These are phyloP conservation scores for Bufotes viridis DNA, from an alignment of 2,797 vertebrate genomes.

Conservation along the genomic window DNA sequence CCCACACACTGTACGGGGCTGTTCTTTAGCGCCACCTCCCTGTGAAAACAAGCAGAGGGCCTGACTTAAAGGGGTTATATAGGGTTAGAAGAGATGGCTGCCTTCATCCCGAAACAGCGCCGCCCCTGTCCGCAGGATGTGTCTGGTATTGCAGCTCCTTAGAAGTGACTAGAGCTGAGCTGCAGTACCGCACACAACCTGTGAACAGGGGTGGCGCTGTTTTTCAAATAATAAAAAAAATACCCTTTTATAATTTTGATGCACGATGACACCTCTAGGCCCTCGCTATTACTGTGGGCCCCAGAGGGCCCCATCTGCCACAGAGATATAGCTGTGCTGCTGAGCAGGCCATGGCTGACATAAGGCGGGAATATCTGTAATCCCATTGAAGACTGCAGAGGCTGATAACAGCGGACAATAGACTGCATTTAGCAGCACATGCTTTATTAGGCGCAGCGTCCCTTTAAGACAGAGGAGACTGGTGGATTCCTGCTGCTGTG, in stretches of 20 bases:
- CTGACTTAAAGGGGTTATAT: not conserved
- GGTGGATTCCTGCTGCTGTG: too few relatives aligned
- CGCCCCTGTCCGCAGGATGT: not conserved
- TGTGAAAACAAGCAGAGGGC: slow-evolving; percentile 65
- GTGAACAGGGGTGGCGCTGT: not conserved
- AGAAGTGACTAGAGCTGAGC: not conserved
- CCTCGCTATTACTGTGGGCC: too few relatives aligned
- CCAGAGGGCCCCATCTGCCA: too few relatives aligned
- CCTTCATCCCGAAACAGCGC: not conserved
- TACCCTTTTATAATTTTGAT: too few relatives aligned
- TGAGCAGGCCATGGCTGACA: not conserved
- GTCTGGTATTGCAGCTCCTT: too few relatives aligned
- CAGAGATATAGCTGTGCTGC: too few relatives aligned
- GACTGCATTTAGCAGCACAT: not conserved
- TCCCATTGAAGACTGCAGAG: not conserved
- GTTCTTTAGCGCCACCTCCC: slow-evolving; percentile 86
- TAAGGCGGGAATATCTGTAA: not conserved
- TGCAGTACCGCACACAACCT: not conserved
- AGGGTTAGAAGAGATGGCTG: not conserved
- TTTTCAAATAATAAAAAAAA: not conserved
- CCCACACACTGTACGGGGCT: slow-evolving; percentile 80
- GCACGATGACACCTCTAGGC: too few relatives aligned
- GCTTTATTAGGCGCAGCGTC: not conserved
- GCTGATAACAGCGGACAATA: not conserved
- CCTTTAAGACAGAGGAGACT: not conserved